phyloP scores from a whole-genome alignment of 2,888 invertebrate species.

The Polydrusus cervinus region DNA sequence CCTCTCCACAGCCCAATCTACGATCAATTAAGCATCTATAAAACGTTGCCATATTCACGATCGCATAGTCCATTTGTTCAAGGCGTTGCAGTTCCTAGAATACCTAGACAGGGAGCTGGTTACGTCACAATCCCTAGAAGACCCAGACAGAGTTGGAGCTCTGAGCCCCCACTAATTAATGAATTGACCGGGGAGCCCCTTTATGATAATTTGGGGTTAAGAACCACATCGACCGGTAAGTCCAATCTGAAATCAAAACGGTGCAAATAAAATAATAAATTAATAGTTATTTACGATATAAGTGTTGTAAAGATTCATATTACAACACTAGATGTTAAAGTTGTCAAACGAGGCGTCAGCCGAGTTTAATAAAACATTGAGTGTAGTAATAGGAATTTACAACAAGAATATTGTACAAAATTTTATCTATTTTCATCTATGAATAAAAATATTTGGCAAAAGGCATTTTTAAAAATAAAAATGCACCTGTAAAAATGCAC shows the following conservation, averaged over 20 bases:
- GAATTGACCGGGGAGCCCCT: constrained; percentile 79
- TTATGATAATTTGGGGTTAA: constrained; percentile 88
- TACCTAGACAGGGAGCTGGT: constrained; percentile 78
- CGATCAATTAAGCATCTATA: constrained; percentile 79
- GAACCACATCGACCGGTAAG: constrained; percentile 88
- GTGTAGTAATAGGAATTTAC: too few species aligned
- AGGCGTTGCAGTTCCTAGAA: constrained; percentile 69
- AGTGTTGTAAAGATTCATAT: too few species aligned
- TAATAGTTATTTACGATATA: too few species aligned
- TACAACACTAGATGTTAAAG: too few species aligned
- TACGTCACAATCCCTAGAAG: constrained; percentile 91
- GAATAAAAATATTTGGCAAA: too few species aligned
- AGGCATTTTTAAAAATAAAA: too few species aligned
- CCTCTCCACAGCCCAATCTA: constrained; percentile 79
- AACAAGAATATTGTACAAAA: too few species aligned
- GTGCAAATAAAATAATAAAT: too few species aligned
- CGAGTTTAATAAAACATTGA: too few species aligned
- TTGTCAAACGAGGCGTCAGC: too few species aligned
- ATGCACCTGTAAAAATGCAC: too few species aligned
- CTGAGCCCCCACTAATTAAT: constrained; percentile 70
- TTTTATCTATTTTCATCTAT: too few species aligned
- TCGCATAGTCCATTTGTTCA: constrained; percentile 84
- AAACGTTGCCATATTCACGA: constrained; percentile 86
- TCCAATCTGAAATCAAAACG: not conserved
- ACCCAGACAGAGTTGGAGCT: constrained; percentile 86